A percentile compares a stretch with the other conserved stretches of the same genome.
phyloP scores from a whole-genome alignment of 2,888 invertebrate genomes.

The Thymelicus lineola region DNA sequence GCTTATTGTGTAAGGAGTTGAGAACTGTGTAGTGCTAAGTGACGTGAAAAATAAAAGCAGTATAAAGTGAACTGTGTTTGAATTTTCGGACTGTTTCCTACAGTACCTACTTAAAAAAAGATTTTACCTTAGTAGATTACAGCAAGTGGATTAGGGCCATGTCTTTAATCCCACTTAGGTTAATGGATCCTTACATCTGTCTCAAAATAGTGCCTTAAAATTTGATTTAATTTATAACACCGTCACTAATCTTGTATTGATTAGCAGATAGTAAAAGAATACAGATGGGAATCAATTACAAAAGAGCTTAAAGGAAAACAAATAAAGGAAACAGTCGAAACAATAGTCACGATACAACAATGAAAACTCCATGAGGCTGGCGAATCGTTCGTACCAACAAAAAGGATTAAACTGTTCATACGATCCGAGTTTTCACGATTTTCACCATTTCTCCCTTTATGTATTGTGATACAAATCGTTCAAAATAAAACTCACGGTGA shows the following conservation, averaged over 20 bases:
- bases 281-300: constrained; percentile 32
- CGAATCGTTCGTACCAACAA: constrained; percentile 66
- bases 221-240: neutral
- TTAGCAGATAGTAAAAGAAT: constrained; percentile 6
- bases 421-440: constrained; percentile 42
- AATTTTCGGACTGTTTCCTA: no score
- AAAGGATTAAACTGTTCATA: constrained; percentile 58
- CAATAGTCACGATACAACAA: constrained; percentile 45
- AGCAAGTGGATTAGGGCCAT: no score
- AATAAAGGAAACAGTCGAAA: constrained; percentile 28
- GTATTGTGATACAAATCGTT: constrained; percentile 41
- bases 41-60: no score
- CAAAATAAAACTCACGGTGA: constrained; percentile 8
- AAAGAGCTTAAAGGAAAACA: constrained; percentile 25
- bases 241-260: neutral
- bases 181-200: no score
- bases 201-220: neutral
- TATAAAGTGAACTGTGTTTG: no score
- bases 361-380: constrained; percentile 66
- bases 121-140: no score
- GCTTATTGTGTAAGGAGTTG: no score
- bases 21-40: no score
- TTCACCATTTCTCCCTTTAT: constrained; percentile 48
- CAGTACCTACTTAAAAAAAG: no score
- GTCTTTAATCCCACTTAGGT: no score